Evolutionary conservation across 2,888 invertebrate genomes (phyloP), one percentile per base, ranked within the genome.

Genomic region (Drosophila nigricruria): DNA sequence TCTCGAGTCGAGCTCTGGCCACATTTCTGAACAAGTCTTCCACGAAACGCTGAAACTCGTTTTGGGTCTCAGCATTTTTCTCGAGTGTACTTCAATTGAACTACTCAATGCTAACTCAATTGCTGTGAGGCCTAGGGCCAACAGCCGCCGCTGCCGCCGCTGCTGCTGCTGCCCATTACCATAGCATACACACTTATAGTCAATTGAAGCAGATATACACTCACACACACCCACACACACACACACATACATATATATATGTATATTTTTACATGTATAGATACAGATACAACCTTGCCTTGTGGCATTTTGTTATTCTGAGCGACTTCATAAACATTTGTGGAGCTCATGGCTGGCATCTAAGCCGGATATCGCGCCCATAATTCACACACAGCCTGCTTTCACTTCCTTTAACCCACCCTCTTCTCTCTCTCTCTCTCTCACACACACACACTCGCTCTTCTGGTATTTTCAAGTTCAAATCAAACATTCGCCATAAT

Each of bases 21-120:
- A 58, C 60, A 73, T 61, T 34, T 32, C 32, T 57, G 59, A 49
- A 45, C 64, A 72, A 70, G 70, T 84, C 70, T 83, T 83, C 88
- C 72, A 83, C 75, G 88, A 83, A 88, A 67, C 66, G 78, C 65
- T 65, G 30, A 78, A 84, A 84, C 84, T 61, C 81, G 84, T 84
- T 84, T 84, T 84, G 73, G 81, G 82, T 83, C 84, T 73, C 84
- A 77, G 88, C 81, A 67, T 71, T 68, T 69, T 66, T 52, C 50
- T 84, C 57, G 86, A 86, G 78, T 75, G 73, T 85, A 80, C 80
- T 83, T 84, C 88, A 84, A 84, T 89, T 84, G 87, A 79, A 79
- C 76, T 86, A 75, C 89, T 84, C 84, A 89, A 87, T 89, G 84
- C 81, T 83, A 84, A 89, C 89, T 89, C 84, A 84, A 84, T 84